These are phyloP conservation scores for Anneissia japonica DNA, from an alignment of 35 echinoderm and acorn worm species.

Conservation along the genomic window DNA sequence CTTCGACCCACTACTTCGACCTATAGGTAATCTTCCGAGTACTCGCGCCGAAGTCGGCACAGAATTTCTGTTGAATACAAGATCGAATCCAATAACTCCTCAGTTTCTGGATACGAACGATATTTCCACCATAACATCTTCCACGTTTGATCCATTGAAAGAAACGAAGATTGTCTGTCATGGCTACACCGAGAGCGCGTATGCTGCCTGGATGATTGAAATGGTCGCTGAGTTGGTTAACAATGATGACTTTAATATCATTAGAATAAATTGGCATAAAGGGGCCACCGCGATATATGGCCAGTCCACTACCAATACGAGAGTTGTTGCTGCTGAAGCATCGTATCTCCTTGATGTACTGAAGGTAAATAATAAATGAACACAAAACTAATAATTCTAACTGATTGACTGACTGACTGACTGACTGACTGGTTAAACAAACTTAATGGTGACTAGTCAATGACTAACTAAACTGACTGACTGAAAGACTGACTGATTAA, in stretches of 20 bases:
- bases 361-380: constrained; percentile 38
- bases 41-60: neutral
- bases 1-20: neutral
- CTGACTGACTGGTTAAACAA: too few relatives aligned
- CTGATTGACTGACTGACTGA: too few relatives aligned
- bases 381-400: too few relatives aligned
- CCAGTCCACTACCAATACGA: constrained; percentile 60
- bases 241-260: constrained; percentile 64
- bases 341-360: constrained; percentile 63
- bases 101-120: neutral
- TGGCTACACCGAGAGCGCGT: constrained; percentile 52
- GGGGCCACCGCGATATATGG: constrained; percentile 56
- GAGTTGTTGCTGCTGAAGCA: constrained; percentile 77
- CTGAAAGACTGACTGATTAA: too few relatives aligned
- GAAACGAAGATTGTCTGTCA: neutral
- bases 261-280: constrained; percentile 59
- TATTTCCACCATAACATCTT: neutral
- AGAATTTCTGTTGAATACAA: neutral
- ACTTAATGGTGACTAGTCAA: too few relatives aligned
- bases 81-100: neutral
- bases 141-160: neutral
- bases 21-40: neutral
- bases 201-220: constrained; percentile 60
- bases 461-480: too few relatives aligned
- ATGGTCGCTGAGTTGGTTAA: constrained; percentile 51